Conservation (phyloP, 2,888 invertebrate genomes). For the Drosophila rellima region DNA sequence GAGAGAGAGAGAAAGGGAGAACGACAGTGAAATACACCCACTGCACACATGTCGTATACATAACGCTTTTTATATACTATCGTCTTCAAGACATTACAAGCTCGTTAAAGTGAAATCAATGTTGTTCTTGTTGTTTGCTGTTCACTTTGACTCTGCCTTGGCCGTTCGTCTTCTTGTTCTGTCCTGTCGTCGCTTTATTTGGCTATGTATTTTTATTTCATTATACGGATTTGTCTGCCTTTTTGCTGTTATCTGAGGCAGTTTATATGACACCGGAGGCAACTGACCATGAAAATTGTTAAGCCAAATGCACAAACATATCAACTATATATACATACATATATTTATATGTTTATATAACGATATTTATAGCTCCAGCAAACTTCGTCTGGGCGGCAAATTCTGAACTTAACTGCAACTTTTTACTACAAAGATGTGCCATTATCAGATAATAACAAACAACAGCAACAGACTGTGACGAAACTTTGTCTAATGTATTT, state of each 20-base stretch:
- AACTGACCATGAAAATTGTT: constrained; percentile 63
- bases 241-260: constrained; percentile 77
- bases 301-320: constrained; percentile 61
- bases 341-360: constrained; percentile 26
- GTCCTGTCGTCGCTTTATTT: constrained; percentile 65
- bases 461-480: constrained; percentile 10
- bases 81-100: constrained; percentile 78
- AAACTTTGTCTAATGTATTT: constrained; percentile 20
- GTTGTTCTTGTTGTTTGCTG: constrained; percentile 57
- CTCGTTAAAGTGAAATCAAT: constrained; percentile 81
- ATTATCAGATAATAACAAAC: constrained; percentile 52
- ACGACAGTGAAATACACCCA: constrained; percentile 26
- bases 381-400: constrained; percentile 9
- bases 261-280: constrained; percentile 70
- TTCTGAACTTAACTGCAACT: constrained; percentile 13
- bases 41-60: constrained; percentile 73
- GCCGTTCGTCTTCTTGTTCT: constrained; percentile 3
- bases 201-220: constrained; percentile 77
- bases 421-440: constrained; percentile 28
- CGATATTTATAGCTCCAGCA: constrained; percentile 40
- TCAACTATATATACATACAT: constrained; percentile 39
- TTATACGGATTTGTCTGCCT: constrained; percentile 76
- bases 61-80: constrained; percentile 78
- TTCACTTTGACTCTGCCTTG: constrained; percentile 45
- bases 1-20: constrained; percentile 7